phyloP scores from a whole-genome alignment of 2,797 vertebrate genomes.

The Natrix natrix region DNA sequence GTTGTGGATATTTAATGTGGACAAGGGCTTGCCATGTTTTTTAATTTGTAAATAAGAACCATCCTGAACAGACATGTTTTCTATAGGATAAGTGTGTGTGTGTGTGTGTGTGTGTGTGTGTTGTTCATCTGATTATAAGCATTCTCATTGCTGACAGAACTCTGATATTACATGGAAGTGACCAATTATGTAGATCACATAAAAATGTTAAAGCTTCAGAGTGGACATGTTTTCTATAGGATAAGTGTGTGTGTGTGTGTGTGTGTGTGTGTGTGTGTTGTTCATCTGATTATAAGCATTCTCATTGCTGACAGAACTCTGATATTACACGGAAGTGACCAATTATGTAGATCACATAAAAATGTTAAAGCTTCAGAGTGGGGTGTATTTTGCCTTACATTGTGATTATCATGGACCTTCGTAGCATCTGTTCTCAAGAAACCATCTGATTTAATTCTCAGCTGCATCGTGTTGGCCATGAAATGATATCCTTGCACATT shows the following conservation, averaged over 20 bases:
- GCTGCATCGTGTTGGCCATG: background rate
- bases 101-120: no score
- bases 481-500: background rate
- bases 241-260: no score
- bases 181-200: background rate
- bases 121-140: background rate
- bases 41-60: background rate
- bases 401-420: background rate
- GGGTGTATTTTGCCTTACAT: background rate
- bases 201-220: background rate
- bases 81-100: background rate
- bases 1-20: background rate
- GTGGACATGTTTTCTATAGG: no score
- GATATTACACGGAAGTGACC: background rate
- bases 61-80: background rate
- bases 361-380: background rate
- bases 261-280: no score
- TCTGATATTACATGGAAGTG: background rate
- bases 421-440: background rate
- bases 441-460: background rate
- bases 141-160: background rate
- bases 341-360: background rate
- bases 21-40: background rate
- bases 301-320: background rate
- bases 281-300: background rate